Conservation (phyloP, 2,113 vertebrate species). For the Motacilla tschutschensis region DNA sequence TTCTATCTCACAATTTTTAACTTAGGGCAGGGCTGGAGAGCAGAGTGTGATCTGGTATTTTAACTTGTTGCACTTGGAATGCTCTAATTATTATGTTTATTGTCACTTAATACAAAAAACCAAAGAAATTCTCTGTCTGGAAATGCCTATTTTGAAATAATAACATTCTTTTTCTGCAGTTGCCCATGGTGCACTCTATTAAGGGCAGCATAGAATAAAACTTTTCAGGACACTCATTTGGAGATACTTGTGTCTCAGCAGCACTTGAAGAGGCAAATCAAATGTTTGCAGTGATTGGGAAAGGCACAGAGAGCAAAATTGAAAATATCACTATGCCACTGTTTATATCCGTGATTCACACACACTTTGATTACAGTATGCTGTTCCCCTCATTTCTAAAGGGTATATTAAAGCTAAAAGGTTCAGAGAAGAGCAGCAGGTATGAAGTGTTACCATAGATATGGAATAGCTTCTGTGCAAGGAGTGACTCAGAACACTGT, state of each 20-base stretch:
- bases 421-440: constrained; percentile 12
- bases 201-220: not conserved
- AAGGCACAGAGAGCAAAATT: constrained; percentile 7
- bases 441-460: not conserved
- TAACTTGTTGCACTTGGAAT: not conserved
- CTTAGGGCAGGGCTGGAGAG: not conserved
- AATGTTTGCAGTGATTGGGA: not conserved
- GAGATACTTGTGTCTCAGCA: constrained; percentile 16
- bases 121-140: not conserved
- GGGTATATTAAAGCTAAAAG: not conserved
- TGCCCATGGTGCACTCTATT: not conserved
- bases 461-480: not conserved
- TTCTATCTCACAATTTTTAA: not conserved
- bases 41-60: not conserved
- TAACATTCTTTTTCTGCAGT: not conserved
- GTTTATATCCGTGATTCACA: not conserved
- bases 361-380: not conserved
- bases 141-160: not conserved
- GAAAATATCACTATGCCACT: constrained; percentile 10
- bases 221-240: not conserved
- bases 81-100: not conserved
- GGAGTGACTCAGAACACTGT: not conserved
- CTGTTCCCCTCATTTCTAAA: not conserved
- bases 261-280: constrained; percentile 2
- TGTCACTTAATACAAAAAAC: not conserved